These are phyloP conservation scores for Rutilus rutilus DNA, from an alignment of 2,113 vertebrate species.

Conservation along the genomic window DNA sequence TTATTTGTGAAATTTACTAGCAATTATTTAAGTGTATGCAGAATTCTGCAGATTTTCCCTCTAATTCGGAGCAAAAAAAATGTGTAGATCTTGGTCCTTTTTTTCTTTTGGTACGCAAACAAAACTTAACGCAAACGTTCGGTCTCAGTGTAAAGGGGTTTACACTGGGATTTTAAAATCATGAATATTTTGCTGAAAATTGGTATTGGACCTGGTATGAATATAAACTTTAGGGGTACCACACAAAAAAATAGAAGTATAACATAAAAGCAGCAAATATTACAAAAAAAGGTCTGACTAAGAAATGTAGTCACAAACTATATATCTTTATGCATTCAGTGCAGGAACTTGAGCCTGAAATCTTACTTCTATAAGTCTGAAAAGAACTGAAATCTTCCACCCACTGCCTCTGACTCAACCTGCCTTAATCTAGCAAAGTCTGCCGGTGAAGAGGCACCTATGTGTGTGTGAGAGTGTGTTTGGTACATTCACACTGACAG, in stretches of 20 bases:
- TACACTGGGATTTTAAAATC: neutral
- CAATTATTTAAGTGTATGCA: neutral
- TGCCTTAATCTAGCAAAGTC: conserved; percentile 42
- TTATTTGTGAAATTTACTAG: neutral
- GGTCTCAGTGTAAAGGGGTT: neutral
- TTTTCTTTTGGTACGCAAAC: no score
- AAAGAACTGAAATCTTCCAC: conserved; percentile 46
- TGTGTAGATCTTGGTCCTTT: neutral
- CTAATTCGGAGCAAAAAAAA: neutral
- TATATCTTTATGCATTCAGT: conserved; percentile 27
- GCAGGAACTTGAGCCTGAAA: neutral
- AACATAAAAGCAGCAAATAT: conserved; percentile 3
- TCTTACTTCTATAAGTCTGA: conserved; percentile 28
- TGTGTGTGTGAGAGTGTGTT: conserved; percentile 16
- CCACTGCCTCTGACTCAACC: conserved; percentile 51
- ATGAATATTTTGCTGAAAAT: neutral
- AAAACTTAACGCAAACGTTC: neutral
- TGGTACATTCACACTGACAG: conserved; percentile 24
- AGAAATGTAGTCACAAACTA: neutral
- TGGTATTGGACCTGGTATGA: neutral
- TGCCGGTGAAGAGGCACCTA: conserved; percentile 14
- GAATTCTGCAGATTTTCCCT: neutral
- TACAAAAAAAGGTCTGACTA: conserved; percentile 17
- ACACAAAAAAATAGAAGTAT: neutral
- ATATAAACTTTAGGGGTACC: neutral